Evolutionary conservation across 2,113 vertebrate species (phyloP).

Genomic region (Nymphicus hollandicus): DNA sequence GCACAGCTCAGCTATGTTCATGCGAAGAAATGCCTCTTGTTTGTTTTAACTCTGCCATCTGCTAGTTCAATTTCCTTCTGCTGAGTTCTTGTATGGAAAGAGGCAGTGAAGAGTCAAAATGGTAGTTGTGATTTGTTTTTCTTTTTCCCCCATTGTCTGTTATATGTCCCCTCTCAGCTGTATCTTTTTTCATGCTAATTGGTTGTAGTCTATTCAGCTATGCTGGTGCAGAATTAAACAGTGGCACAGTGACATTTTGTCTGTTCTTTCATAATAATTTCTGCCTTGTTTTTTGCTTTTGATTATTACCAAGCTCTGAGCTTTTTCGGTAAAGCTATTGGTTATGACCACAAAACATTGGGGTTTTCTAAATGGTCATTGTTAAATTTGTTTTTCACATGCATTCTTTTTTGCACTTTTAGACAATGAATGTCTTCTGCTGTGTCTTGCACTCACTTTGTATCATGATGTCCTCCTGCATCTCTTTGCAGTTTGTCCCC

Average conservation of each 20-base stretch:
- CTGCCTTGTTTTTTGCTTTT: neutral
- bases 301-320: neutral
- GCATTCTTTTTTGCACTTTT: neutral
- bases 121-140: neutral
- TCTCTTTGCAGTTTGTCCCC: neutral
- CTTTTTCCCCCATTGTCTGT: neutral
- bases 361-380: neutral
- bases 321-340: neutral
- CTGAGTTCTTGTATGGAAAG: neutral
- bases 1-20: neutral
- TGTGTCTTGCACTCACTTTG: neutral
- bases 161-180: neutral
- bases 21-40: neutral
- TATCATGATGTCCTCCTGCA: neutral
- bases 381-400: neutral
- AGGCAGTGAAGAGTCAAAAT: neutral
- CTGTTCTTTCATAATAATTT: neutral
- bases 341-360: neutral
- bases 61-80: neutral
- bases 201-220: neutral
- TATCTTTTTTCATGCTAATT: neutral
- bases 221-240: neutral
- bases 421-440: neutral
- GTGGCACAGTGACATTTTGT: neutral
- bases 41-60: neutral